A percentile compares a stretch with the other conserved stretches of the same genome.
Conservation (phyloP, 1,140 invertebrate species). For the Rhynchophorus ferrugineus region DNA sequence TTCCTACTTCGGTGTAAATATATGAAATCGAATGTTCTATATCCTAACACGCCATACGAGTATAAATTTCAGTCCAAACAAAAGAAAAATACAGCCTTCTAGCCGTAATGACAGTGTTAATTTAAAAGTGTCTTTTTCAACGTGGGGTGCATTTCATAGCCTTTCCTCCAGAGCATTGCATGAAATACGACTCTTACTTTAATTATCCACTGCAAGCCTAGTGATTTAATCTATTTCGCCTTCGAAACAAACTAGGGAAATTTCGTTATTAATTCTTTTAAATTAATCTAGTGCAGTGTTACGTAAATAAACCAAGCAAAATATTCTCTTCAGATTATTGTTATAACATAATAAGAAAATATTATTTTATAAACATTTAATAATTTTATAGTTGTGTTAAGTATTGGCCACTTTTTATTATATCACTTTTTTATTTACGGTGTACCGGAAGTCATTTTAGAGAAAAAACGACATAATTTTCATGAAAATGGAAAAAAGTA, state of each 20-base stretch:
- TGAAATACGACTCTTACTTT: conserved; percentile 5
- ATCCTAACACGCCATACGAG: background rate
- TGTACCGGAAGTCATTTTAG: too few relatives aligned
- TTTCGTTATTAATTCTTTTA: background rate
- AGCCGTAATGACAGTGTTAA: conserved; percentile 10
- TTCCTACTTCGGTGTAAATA: background rate
- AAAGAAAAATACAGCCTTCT: conserved; percentile 9
- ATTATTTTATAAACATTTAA: too few relatives aligned
- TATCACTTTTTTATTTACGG: too few relatives aligned
- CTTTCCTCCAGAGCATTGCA: conserved; percentile 4
- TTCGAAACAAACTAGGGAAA: background rate
- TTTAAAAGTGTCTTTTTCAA: conserved; percentile 16
- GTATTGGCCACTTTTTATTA: too few relatives aligned
- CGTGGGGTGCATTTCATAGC: conserved; percentile 13
- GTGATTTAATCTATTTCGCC: background rate
- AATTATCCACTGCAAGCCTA: background rate
- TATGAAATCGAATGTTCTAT: background rate
- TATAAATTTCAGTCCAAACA: background rate
- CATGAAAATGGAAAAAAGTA: too few relatives aligned
- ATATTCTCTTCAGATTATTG: too few relatives aligned
- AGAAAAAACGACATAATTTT: too few relatives aligned
- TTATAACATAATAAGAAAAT: too few relatives aligned
- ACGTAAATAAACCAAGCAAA: too few relatives aligned
- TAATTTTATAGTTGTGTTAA: too few relatives aligned
- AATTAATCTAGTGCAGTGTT: background rate